A percentile compares a stretch with the other conserved stretches of the same genome.
Evolutionary conservation across 2,888 invertebrate genomes (phyloP).

Genomic region (Nezara viridula): DNA sequence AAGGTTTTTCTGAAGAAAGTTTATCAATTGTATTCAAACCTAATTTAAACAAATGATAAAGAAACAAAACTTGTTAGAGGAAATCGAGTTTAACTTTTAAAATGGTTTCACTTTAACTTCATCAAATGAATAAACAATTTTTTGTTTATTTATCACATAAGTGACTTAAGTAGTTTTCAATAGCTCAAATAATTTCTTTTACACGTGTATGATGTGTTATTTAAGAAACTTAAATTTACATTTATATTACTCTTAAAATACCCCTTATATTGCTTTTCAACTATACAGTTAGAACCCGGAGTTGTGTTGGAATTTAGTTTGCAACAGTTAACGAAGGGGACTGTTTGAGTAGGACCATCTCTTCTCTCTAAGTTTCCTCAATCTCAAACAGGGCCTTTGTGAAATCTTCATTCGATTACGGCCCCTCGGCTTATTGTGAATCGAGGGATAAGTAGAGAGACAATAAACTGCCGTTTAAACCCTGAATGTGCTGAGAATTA

Average conservation of each 20-base stretch:
- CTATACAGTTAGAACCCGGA: background rate
- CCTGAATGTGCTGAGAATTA: background rate
- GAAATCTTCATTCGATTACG: conserved; percentile 9
- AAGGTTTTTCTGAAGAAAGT: too few relatives aligned
- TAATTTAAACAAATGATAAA: too few relatives aligned
- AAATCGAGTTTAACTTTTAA: too few relatives aligned
- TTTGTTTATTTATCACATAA: too few relatives aligned
- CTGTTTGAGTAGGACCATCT: conserved; percentile 30
- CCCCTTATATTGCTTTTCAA: background rate
- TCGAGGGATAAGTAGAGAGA: background rate
- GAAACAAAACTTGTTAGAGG: too few relatives aligned
- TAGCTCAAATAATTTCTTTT: too few relatives aligned
- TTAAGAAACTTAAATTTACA: too few relatives aligned
- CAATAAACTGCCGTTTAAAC: background rate
- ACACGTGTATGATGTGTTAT: too few relatives aligned
- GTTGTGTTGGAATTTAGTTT: background rate
- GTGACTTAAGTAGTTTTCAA: too few relatives aligned
- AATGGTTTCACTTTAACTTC: too few relatives aligned
- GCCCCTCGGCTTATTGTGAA: background rate
- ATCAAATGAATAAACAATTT: too few relatives aligned
- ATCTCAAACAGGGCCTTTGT: conserved; percentile 19
- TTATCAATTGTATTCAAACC: too few relatives aligned
- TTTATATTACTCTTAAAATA: background rate
- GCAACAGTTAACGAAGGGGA: conserved; percentile 12
- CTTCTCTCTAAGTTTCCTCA: background rate